These are phyloP conservation scores for Caenorhabditis virilis DNA, from an alignment of 2,888 invertebrate species.

Conservation along the genomic window DNA sequence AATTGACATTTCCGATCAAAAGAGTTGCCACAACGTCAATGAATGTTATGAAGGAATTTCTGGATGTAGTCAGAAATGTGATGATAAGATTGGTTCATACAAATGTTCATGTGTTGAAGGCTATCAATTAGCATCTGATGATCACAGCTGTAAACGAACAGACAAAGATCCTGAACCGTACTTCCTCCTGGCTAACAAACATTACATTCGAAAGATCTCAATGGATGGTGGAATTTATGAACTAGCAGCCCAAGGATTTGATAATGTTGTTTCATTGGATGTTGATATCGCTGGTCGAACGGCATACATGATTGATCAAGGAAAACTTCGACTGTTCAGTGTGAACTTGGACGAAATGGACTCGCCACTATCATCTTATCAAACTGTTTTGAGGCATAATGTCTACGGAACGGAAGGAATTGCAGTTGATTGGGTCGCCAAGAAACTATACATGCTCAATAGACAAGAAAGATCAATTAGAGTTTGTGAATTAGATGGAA, in stretches of 20 bases:
- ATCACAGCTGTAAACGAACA: slow-evolving; percentile 86
- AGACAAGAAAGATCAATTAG: slow-evolving; percentile 91
- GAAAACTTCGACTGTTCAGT: slow-evolving; percentile 65
- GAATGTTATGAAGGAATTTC: slow-evolving; percentile 75
- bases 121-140: slow-evolving; percentile 84
- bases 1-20: slow-evolving; percentile 66
- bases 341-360: slow-evolving; percentile 62
- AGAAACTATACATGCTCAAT: slow-evolving; percentile 96
- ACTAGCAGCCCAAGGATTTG: slow-evolving; percentile 80
- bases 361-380: slow-evolving; percentile 72
- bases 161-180: slow-evolving; percentile 80
- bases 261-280: slow-evolving; percentile 94
- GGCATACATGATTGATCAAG: slow-evolving; percentile 88
- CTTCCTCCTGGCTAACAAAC: slow-evolving; percentile 93
- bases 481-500: slow-evolving; percentile 90
- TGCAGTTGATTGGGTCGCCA: slow-evolving; percentile 91
- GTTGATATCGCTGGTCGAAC: slow-evolving; percentile 83
- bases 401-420: slow-evolving; percentile 95
- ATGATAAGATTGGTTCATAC: slow-evolving; percentile 90
- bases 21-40: slow-evolving; percentile 74
- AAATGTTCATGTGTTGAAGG: slow-evolving; percentile 95
- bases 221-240: slow-evolving; percentile 84
- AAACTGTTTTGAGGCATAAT: slow-evolving; percentile 87
- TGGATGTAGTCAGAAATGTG: slow-evolving; percentile 91
- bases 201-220: slow-evolving; percentile 94